Evolutionary conservation across 2,888 invertebrate species (phyloP).

Genomic region (Didymodactylos carnosus): DNA sequence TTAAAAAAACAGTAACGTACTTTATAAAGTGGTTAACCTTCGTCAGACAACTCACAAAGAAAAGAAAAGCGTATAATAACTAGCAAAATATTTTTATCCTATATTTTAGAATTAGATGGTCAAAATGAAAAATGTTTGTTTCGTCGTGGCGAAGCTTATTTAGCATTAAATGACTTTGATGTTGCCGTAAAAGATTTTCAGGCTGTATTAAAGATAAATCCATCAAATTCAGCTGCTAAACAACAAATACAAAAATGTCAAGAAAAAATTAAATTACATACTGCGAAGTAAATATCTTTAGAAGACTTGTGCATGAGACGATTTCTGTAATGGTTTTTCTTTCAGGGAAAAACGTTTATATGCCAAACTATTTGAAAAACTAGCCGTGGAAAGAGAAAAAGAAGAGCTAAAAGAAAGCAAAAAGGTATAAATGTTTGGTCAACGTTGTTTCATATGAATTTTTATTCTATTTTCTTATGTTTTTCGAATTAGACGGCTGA

Average conservation of each 20-base stretch:
- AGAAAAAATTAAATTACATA: conserved; percentile 49
- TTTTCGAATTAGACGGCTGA: too few relatives aligned
- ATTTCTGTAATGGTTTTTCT: too few relatives aligned
- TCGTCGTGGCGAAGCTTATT: conserved; percentile 58
- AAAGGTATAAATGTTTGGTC: neutral
- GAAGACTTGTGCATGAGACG: too few relatives aligned
- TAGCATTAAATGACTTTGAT: conserved; percentile 55
- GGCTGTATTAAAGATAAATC: conserved; percentile 53
- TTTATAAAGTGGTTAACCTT: too few relatives aligned
- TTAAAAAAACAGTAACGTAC: too few relatives aligned
- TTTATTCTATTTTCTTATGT: too few relatives aligned
- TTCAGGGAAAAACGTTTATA: conserved; percentile 11
- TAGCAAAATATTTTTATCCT: too few relatives aligned
- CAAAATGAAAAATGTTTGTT: conserved; percentile 71
- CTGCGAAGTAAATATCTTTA: too few relatives aligned
- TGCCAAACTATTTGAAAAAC: conserved; percentile 4
- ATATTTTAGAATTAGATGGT: conserved; percentile 48
- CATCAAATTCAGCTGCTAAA: conserved; percentile 66
- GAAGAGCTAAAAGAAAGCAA: neutral
- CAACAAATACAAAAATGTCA: conserved; percentile 53
- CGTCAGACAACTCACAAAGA: too few relatives aligned
- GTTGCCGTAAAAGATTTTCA: conserved; percentile 57
- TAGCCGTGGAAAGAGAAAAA: neutral
- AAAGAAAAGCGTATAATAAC: too few relatives aligned
- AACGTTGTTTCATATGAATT: neutral